Evolutionary conservation across 2,113 vertebrate genomes (phyloP).

Genomic region (Gambusia affinis): DNA sequence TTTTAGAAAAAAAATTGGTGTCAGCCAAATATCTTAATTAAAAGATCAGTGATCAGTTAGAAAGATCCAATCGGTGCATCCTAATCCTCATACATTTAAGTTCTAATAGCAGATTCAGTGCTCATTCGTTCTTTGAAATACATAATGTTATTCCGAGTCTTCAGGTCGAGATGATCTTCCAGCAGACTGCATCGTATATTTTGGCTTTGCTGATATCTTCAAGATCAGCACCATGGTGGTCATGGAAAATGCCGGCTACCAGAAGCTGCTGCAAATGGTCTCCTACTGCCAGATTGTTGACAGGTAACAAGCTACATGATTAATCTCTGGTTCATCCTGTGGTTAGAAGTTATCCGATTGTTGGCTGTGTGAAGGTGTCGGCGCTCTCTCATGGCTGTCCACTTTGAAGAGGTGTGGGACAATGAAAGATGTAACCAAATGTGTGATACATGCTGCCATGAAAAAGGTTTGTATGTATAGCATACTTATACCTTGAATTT

Average conservation of each 20-base stretch:
- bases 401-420: conserved; percentile 97
- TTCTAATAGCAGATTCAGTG: not conserved
- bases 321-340: no score
- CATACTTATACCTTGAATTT: not conserved
- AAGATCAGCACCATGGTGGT: conserved; percentile 96
- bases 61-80: no score
- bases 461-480: conserved; percentile 74
- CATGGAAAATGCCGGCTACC: conserved; percentile 96
- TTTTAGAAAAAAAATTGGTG: no score
- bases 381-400: conserved; percentile 89
- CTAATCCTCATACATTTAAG: not conserved
- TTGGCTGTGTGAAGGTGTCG: conserved; percentile 84
- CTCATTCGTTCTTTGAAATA: not conserved
- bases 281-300: conserved; percentile 88
- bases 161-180: conserved; percentile 90
- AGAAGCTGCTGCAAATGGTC: conserved; percentile 95
- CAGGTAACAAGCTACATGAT: conserved; percentile 72
- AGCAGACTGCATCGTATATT: conserved; percentile 95
- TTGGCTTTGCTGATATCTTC: conserved; percentile 93
- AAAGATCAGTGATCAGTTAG: no score
- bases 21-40: no score
- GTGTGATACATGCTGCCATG: conserved; percentile 90
- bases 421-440: conserved; percentile 88
- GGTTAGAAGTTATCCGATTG: not conserved
- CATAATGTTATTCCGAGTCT: not conserved